These are phyloP conservation scores for Plectrocnemia conspersa DNA, from an alignment of 1,140 invertebrate species.

Conservation along the genomic window DNA sequence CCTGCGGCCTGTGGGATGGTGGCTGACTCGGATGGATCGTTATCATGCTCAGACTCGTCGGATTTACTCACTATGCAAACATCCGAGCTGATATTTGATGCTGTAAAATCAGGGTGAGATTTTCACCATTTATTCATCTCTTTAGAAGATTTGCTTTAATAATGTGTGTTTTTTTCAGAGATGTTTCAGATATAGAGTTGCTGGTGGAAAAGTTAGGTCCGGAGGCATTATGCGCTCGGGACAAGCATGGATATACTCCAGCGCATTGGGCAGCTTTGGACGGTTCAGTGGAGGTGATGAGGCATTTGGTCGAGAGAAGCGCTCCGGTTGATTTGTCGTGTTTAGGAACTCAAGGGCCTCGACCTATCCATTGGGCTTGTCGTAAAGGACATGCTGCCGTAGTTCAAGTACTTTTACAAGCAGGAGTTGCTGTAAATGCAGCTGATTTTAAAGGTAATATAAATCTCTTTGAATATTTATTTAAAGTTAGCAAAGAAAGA, in stretches of 20 bases:
- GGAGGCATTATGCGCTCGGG: conserved; percentile 67
- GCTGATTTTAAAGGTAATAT: conserved; percentile 84
- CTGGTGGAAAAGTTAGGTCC: conserved; percentile 71
- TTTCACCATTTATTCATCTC: conserved; percentile 1
- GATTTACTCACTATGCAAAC: conserved; percentile 43
- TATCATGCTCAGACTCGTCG: conserved; percentile 44
- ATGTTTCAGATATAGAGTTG: conserved; percentile 70
- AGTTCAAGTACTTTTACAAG: conserved; percentile 75
- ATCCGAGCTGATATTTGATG: conserved; percentile 59
- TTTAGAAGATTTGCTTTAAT: conserved; percentile 4
- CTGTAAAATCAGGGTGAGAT: conserved; percentile 58
- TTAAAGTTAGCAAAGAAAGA: too few species aligned
- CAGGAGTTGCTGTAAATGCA: conserved; percentile 83
- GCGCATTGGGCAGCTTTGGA: conserved; percentile 89
- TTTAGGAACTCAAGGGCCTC: conserved; percentile 79
- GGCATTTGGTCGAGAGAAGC: conserved; percentile 75
- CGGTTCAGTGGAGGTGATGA: conserved; percentile 77
- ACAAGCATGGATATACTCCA: conserved; percentile 88
- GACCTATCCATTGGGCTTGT: conserved; percentile 91
- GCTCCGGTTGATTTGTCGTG: conserved; percentile 82
- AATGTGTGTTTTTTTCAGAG: conserved; percentile 44
- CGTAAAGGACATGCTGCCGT: conserved; percentile 78
- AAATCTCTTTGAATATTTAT: too few species aligned
- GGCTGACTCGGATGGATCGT: conserved; percentile 50
- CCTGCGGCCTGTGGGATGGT: conserved; percentile 66